Percentiles rank a stretch among this genome's conserved stretches.
Conservation (phyloP, 1,140 invertebrate genomes). For the Lysiphlebus fabarum region DNA sequence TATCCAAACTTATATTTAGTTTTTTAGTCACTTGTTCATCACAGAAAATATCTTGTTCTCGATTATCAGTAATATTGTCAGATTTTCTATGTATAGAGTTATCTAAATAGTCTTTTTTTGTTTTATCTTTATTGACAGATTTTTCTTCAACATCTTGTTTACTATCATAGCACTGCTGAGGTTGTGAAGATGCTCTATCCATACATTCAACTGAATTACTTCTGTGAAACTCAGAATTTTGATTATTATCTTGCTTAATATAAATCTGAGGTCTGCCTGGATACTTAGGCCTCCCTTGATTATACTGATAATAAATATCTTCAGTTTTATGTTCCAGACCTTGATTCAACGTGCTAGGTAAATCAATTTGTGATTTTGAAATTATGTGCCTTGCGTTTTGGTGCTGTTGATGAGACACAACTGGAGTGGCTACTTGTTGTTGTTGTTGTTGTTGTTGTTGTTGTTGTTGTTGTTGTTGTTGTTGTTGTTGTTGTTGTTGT, state of each 20-base stretch:
- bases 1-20: constrained; percentile 46
- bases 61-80: constrained; percentile 49
- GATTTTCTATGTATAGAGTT: constrained; percentile 43
- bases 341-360: constrained; percentile 47
- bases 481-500: too few species aligned
- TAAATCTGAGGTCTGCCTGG: constrained; percentile 43
- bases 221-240: constrained; percentile 41
- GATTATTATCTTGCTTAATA: constrained; percentile 43
- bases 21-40: constrained; percentile 37
- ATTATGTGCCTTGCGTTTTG: constrained; percentile 51
- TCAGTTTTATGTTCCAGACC: constrained; percentile 39
- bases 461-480: too few species aligned
- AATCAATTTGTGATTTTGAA: constrained; percentile 48
- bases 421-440: constrained; percentile 26
- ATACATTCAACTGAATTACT: constrained; percentile 42
- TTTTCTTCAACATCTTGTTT: constrained; percentile 34
- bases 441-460: too few species aligned
- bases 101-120: constrained; percentile 31
- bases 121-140: constrained; percentile 35
- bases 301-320: constrained; percentile 49
- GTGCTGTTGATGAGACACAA: constrained; percentile 46
- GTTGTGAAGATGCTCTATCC: constrained; percentile 62
- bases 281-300: constrained; percentile 36
- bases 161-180: constrained; percentile 62
- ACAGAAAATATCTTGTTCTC: constrained; percentile 35